Percentiles rank a stretch among this genome's conserved stretches.
Evolutionary conservation across 2,113 vertebrate genomes (phyloP).

Genomic region (Amazona guildingii): DNA sequence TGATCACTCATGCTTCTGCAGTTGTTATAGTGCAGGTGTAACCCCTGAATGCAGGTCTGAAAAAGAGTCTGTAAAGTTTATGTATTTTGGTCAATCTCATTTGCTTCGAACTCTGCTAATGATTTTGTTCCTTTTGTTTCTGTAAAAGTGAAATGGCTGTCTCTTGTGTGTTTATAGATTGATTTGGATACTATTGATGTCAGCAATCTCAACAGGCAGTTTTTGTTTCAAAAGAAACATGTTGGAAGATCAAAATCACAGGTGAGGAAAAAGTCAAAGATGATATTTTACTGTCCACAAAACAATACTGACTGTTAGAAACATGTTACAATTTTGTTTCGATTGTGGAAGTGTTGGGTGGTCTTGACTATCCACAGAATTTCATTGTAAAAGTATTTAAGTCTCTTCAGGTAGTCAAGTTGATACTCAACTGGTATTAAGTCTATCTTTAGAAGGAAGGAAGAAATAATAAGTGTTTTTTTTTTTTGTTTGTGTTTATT

Average conservation of each 20-base stretch:
- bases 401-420: not conserved
- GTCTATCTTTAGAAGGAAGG: constrained; percentile 26
- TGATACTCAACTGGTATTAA: not conserved
- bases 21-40: not conserved
- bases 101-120: not conserved
- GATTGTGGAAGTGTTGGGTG: not conserved
- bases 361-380: not conserved
- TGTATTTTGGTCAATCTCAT: accelerated
- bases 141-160: not conserved
- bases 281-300: not conserved
- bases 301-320: not conserved
- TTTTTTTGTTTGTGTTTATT: constrained; percentile 32
- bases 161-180: constrained; percentile 81
- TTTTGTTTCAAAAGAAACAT: constrained; percentile 99
- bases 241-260: constrained; percentile 98
- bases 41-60: not conserved
- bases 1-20: not conserved
- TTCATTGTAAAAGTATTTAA: not conserved
- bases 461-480: constrained; percentile 1
- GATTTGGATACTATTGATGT: constrained; percentile 99
- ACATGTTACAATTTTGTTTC: not conserved
- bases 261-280: constrained; percentile 70
- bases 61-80: not conserved
- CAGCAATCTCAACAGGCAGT: constrained; percentile 98
- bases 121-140: not conserved